Base-by-base conservation (phyloP, 2,113 vertebrate species). In the Ceyx margarethae region DNA sequence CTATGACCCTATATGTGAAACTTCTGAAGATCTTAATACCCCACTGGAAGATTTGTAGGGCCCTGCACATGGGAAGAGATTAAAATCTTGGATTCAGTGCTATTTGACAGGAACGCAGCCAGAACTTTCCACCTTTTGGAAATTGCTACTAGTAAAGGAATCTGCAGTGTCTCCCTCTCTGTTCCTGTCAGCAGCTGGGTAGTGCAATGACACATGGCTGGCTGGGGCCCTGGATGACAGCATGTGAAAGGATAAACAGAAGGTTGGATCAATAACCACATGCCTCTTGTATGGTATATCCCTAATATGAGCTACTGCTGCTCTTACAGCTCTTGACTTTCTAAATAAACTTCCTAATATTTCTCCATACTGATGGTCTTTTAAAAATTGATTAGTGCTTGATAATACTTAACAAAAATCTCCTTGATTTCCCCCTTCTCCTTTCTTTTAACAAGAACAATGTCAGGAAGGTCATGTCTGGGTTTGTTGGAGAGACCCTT, bases 381-480 rank as follows among this genome's bases (percentile, higher is more conserved):
- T 82, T 45, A 42, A 89, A 91, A 80, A 51, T 74, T 43, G n/a
- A 56, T 87, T 83, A 80, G 26, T 1, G 1, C 18, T 67, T 74
- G 79, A n/a, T 74, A 80, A 43, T 72, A 26, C 48, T 81, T 71
- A 4, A 76, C 8, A 89, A 64, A 31, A 46, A 60, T 83, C 6
- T 58, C 37, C 20, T 74, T 77, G 43, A 48, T 88, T 92, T 83
- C 28, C 40, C 33, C 25, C 20, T 64, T 87, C 5, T 28, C 15
- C 90, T 73, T 80, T 85, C 54, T 88, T 81, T 71, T 67, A 68
- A 64, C 11, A 56, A 83, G 75, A 85, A 95, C 90, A 94, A 91
- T 90, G 83, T 94, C 90, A 94, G 95, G 90, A 96, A 95, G 93
- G 87, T 88, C 82, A 88, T 78, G 94, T 95, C 95, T 95, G 94